A percentile compares a stretch with the other conserved stretches of the same genome.
phyloP scores from a whole-genome alignment of 2,113 vertebrate genomes.

The Heterotis niloticus region DNA sequence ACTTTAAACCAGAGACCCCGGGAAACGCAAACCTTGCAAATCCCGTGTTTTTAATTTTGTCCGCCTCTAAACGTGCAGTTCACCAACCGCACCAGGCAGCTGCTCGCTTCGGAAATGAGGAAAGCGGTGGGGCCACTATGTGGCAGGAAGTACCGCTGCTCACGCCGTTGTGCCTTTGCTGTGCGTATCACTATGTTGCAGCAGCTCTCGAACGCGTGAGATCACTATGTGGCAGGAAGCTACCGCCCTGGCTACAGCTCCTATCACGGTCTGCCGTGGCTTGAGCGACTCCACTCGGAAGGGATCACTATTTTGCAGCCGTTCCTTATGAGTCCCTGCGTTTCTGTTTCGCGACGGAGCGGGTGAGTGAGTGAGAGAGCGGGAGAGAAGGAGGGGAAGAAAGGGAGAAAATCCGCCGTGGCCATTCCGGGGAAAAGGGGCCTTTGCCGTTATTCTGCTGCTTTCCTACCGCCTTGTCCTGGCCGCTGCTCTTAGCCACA shows the following conservation, averaged over 20 bases:
- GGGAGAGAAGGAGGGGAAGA: slow-evolving; percentile 56
- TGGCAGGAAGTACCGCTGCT: slow-evolving; percentile 60
- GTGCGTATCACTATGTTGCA: slow-evolving; percentile 46
- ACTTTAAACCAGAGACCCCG: neutral
- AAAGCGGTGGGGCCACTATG: slow-evolving; percentile 49
- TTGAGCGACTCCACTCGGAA: neutral
- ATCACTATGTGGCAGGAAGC: slow-evolving; percentile 68
- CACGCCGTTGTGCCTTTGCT: neutral
- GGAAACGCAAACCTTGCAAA: neutral
- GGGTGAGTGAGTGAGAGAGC: slow-evolving; percentile 66
- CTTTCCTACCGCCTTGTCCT: slow-evolving; percentile 54
- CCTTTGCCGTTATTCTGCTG: slow-evolving; percentile 43
- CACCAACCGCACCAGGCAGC: neutral
- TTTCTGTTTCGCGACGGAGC: slow-evolving; percentile 44
- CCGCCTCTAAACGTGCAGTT: slow-evolving; percentile 7
- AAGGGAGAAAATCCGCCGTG: slow-evolving; percentile 40
- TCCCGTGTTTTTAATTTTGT: slow-evolving; percentile 6
- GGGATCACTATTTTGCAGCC: slow-evolving; percentile 48
- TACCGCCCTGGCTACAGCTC: slow-evolving; percentile 20
- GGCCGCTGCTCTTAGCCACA: slow-evolving; percentile 54
- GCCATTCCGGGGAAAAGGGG: slow-evolving; percentile 40
- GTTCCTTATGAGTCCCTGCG: slow-evolving; percentile 22
- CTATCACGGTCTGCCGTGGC: neutral
- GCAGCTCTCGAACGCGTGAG: slow-evolving; percentile 7
- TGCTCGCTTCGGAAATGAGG: slow-evolving; percentile 34